Evolutionary conservation across 2,113 vertebrate species (phyloP).

Genomic region (Thunnus maccoyii): DNA sequence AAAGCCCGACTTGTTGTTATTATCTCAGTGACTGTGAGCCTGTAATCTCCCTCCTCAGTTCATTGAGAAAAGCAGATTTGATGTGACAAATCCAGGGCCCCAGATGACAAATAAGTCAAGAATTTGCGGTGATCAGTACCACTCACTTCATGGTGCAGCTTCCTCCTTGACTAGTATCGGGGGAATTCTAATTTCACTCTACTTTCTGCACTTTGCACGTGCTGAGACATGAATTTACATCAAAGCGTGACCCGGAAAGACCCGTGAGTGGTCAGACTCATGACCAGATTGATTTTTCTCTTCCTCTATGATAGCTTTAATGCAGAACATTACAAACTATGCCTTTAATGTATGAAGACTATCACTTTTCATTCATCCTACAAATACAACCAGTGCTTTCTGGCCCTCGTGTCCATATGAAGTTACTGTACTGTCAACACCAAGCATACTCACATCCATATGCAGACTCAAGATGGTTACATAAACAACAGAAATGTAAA

Average conservation of each 20-base stretch:
- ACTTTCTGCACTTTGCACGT: slow-evolving; percentile 18
- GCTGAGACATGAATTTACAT: slow-evolving; percentile 34
- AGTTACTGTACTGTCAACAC: slow-evolving; percentile 9
- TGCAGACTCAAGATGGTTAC: slow-evolving; percentile 53
- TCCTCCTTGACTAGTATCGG: slow-evolving; percentile 24
- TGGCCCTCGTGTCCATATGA: slow-evolving; percentile 7
- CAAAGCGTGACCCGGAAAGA: slow-evolving; percentile 50
- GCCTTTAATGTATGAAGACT: slow-evolving; percentile 15
- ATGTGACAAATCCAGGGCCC: slow-evolving; percentile 74
- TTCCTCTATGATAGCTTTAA: not conserved
- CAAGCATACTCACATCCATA: slow-evolving; percentile 13
- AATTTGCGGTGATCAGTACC: slow-evolving; percentile 64
- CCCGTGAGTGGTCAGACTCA: not conserved
- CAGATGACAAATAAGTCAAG: slow-evolving; percentile 76
- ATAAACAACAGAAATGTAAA: slow-evolving; percentile 63
- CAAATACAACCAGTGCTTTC: slow-evolving; percentile 31
- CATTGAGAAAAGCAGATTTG: slow-evolving; percentile 77
- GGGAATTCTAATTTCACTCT: slow-evolving; percentile 32
- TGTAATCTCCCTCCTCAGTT: slow-evolving; percentile 68
- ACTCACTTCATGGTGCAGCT: slow-evolving; percentile 40
- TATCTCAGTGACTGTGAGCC: slow-evolving; percentile 65
- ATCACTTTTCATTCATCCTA: not conserved
- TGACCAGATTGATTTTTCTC: not conserved
- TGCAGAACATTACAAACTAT: slow-evolving; percentile 13
- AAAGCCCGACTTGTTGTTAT: slow-evolving; percentile 56